Percentiles rank a stretch among this genome's conserved stretches.
Conservation (phyloP, 2,888 invertebrate genomes). For the Andrena bicolor region DNA sequence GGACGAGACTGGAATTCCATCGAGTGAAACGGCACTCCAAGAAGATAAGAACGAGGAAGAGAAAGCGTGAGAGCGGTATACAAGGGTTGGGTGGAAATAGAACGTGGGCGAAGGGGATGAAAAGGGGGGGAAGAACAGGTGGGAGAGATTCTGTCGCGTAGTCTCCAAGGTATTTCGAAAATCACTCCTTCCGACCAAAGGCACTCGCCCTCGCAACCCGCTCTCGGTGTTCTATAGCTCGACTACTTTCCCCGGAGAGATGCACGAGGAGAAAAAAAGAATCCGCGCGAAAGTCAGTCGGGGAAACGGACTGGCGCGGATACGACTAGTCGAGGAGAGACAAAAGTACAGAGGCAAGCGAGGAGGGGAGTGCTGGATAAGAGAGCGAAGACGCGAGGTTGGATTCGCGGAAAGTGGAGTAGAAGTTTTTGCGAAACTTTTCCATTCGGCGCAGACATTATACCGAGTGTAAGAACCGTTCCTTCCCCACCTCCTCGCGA, state of each 20-base stretch:
- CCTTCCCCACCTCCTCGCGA: constrained; percentile 3
- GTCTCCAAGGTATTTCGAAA: constrained; percentile 60
- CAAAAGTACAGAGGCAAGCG: constrained; percentile 1
- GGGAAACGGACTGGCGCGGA: constrained; percentile 30
- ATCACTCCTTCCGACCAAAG: constrained; percentile 48
- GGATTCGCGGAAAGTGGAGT: constrained; percentile 57
- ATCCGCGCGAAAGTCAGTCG: constrained; percentile 51
- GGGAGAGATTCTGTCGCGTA: constrained; percentile 17
- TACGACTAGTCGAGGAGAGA: constrained; percentile 1
- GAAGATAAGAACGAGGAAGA: constrained; percentile 33
- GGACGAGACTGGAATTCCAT: constrained; percentile 62
- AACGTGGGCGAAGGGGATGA: neutral
- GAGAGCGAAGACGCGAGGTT: constrained; percentile 51
- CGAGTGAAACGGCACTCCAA: constrained; percentile 53
- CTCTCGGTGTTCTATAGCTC: neutral
- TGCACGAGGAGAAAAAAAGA: constrained; percentile 30
- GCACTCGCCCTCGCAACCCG: neutral
- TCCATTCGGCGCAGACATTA: constrained; percentile 70
- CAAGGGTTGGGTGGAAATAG: constrained; percentile 18
- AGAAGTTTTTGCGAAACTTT: constrained; percentile 74
- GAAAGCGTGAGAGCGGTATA: constrained; percentile 4
- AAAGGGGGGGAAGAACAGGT: neutral
- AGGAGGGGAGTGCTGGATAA: constrained; percentile 31
- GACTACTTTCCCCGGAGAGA: constrained; percentile 14
- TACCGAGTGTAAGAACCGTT: constrained; percentile 51